Evolutionary conservation across 1,140 invertebrate species (phyloP), one percentile per base, ranked within the genome.

Genomic region (Phortica variegata): DNA sequence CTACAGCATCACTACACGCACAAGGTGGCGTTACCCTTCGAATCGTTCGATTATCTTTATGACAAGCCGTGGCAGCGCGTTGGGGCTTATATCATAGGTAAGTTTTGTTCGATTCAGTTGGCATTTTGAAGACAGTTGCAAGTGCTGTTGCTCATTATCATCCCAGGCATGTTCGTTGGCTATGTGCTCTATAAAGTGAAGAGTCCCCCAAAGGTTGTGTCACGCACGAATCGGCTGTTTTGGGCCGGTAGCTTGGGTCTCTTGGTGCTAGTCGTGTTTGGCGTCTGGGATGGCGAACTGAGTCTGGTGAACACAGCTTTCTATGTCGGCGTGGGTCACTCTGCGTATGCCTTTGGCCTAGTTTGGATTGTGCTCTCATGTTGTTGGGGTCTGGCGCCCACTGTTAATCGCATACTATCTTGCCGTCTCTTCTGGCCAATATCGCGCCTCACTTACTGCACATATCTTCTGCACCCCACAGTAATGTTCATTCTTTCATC

Each of bases 391-490:
- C 83, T 88, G 56, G 88, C 88, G 34, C 86, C 85, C 34, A 80
- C 86, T 18, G 76, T 90, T 10, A 85, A 90, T 75, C 83, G 80
- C 1, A 76, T 93, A 16, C 79, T 96, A 15, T 92, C 90, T 1
- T 90, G 90, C 74, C 82, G 84, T 31, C 82, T 87, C 1, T 81
- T 92, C 32, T 83, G 92, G 55, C 92, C 93, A 0, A 78, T 95
- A n/a, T 90, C 89, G 54, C 81, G 92, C 41, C 82, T 96, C 26
- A 93, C 92, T 1, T 96, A 94, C 76, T 90, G 89, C 71, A 88
- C 91, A 7, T 97, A 95, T 75, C 81, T 96, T 18, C 83, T 95
- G 10, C 93, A 96, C 78, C 90, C 90, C 7, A 83, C 90, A 48
- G 83, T 92, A 48, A 90, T 91, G 87, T 84, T 86, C 75, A 81